Evolutionary conservation across 2,797 vertebrate genomes (phyloP).

Genomic region (Allobates femoralis): DNA sequence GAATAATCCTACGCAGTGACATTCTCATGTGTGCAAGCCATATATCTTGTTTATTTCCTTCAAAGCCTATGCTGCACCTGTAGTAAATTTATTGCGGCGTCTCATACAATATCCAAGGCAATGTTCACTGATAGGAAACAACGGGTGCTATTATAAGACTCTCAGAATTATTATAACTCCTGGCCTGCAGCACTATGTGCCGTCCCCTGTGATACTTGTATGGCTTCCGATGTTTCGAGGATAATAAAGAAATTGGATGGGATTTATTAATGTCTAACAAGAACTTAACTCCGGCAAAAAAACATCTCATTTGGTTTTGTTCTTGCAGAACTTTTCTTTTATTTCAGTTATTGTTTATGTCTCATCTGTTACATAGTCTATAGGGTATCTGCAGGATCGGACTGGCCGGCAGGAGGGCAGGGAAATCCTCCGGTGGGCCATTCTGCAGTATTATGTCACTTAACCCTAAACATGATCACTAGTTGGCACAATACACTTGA

Average conservation of each 20-base stretch:
- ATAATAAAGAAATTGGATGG: conserved; percentile 54
- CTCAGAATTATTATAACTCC: conserved; percentile 51
- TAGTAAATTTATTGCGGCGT: conserved; percentile 47
- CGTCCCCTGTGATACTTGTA: conserved; percentile 40
- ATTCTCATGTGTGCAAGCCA: conserved; percentile 42
- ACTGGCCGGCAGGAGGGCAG: too few relatives aligned
- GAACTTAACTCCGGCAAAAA: conserved; percentile 40
- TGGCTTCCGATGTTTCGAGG: conserved; percentile 37
- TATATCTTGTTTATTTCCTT: conserved; percentile 56
- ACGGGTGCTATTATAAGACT: conserved; percentile 41
- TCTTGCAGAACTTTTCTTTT: conserved; percentile 9
- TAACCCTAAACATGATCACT: too few relatives aligned
- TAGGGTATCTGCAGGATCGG: too few relatives aligned
- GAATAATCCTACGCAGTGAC: conserved; percentile 63
- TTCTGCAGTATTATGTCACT: too few relatives aligned
- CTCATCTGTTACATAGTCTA: not conserved
- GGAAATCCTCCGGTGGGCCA: too few relatives aligned
- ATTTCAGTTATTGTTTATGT: conserved; percentile 13
- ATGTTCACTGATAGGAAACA: conserved; percentile 49
- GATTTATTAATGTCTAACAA: conserved; percentile 49
- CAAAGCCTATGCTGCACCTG: conserved; percentile 29
- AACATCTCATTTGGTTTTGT: conserved; percentile 32
- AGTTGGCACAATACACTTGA: too few relatives aligned
- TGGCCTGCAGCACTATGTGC: conserved; percentile 41
- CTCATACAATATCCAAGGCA: conserved; percentile 50